A percentile compares a stretch with the other conserved stretches of the same genome.
phyloP scores from a whole-genome alignment of 37 sponge, comb jelly and placozoan genomes.

The Cladorhizidae sp. region DNA sequence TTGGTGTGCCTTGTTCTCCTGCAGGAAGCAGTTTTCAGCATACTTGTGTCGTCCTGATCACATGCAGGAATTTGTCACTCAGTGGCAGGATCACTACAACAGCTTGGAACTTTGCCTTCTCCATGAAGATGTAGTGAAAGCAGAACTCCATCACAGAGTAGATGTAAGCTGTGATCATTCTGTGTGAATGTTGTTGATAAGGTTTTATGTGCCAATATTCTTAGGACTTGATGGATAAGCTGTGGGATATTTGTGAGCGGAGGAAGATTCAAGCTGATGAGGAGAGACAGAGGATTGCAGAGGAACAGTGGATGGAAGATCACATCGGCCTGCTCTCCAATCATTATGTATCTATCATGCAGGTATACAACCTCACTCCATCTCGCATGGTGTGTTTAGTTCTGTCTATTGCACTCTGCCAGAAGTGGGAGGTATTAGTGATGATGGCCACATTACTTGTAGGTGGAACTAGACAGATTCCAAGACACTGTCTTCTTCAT shows the following conservation, averaged over 20 bases:
- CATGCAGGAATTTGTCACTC: slow-evolving; percentile 90
- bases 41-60: slow-evolving; percentile 89
- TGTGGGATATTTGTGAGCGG: slow-evolving; percentile 94
- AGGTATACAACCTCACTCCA: slow-evolving; percentile 49
- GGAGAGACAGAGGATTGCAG: slow-evolving; percentile 70
- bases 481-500: slow-evolving; percentile 79
- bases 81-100: slow-evolving; percentile 88
- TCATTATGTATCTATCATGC: slow-evolving; percentile 85
- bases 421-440: neutral
- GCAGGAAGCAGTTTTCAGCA: slow-evolving; percentile 62
- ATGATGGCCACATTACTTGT: neutral
- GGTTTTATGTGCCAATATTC: neutral
- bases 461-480: slow-evolving; percentile 88
- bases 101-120: slow-evolving; percentile 66
- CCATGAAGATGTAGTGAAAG: slow-evolving; percentile 84
- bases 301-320: slow-evolving; percentile 92
- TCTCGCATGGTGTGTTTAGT: too few species aligned
- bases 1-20: neutral
- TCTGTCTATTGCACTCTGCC: too few species aligned
- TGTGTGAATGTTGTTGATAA: neutral
- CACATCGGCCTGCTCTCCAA: slow-evolving; percentile 79
- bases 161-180: slow-evolving; percentile 61
- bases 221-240: slow-evolving; percentile 88
- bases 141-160: slow-evolving; percentile 91
- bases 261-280: slow-evolving; percentile 73